Base-by-base conservation (phyloP, 1,140 invertebrate species). In the Sarcophaga peregrina region DNA sequence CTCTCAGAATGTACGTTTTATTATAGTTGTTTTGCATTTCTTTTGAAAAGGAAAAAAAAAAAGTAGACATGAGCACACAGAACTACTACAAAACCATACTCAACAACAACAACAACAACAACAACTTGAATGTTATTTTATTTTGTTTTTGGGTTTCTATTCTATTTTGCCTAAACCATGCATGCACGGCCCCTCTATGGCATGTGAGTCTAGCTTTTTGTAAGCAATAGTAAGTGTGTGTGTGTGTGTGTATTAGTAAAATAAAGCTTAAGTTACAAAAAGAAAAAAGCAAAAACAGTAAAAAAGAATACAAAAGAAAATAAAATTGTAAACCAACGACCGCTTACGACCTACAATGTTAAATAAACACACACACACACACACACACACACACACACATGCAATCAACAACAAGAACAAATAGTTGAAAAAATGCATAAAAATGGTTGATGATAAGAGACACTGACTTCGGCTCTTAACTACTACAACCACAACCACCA, bases 261-360 rank as follows among this genome's bases (percentile, higher is more conserved):
- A 50, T 78, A 47, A 76, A 76, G 74, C 74, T 48, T 17, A 76
- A n/a, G 8, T 74, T 74, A 74, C 73, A 74, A 25, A 74, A 68
- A n/a, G 52, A 11, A 11, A 54, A 15, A 5, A n/a, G n/a, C 17
- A 73, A 9, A 73, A 5, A 73, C 68, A 46, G n/a, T 46, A 47
- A 46, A 47, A 8, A 8, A 75, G n/a, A 3, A 47, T 4, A 46
- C 25, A 74, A 15, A 52, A 50, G 8, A 50, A 78, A 50, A 48
- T 50, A 50, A 20, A 78, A 78, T 78, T 50, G 75, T 78, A 78
- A 78, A 78, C 75, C 75, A 78, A 78, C 75, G 75, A 78, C 75
- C 75, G 75, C 75, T 78, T 20, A 25, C 75, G 75, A 78, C 75
- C 75, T 78, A 78, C 75, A 78, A 78, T 47, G 50, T 78, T 68